A percentile compares a stretch with the other conserved stretches of the same genome.
phyloP scores from a whole-genome alignment of 2,797 vertebrate species.

The Brotula barbata region DNA sequence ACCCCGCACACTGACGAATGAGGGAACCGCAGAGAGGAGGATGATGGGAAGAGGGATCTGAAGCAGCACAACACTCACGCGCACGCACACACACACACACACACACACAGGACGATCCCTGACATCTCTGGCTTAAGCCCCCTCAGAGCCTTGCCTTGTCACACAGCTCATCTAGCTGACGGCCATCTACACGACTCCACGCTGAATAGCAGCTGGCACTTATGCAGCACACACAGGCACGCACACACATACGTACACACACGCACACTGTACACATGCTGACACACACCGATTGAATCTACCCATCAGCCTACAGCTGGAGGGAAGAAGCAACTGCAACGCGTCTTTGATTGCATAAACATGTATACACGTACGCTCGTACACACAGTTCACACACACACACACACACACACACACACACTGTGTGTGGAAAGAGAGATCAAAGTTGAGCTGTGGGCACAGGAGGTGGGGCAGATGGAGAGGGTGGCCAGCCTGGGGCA shows the following conservation, averaged over 20 bases:
- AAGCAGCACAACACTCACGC: slow-evolving; percentile 47
- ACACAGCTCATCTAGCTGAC: slow-evolving; percentile 69
- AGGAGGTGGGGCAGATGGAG: slow-evolving; percentile 77
- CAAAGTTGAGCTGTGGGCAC: slow-evolving; percentile 78
- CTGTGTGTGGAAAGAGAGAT: slow-evolving; percentile 68
- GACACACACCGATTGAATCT: slow-evolving; percentile 36
- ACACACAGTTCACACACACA: slow-evolving; percentile 53
- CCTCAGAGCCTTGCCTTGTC: slow-evolving; percentile 69
- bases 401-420: slow-evolving; percentile 33
- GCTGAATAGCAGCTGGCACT: slow-evolving; percentile 64
- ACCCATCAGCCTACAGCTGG: slow-evolving; percentile 70
- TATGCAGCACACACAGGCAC: slow-evolving; percentile 40
- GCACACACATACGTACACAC: slow-evolving; percentile 4
- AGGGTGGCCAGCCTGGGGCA: slow-evolving; percentile 75
- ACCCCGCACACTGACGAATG: slow-evolving; percentile 75
- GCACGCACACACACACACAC: slow-evolving; percentile 15
- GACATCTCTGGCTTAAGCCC: slow-evolving; percentile 67
- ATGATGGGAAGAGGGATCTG: slow-evolving; percentile 63
- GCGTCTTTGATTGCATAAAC: slow-evolving; percentile 74
- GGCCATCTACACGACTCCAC: slow-evolving; percentile 52
- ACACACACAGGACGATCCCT: slow-evolving; percentile 29
- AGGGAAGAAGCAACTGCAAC: slow-evolving; percentile 67
- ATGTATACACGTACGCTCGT: slow-evolving; percentile 61
- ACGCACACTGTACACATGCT: slow-evolving; percentile 16
- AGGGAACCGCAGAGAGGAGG: slow-evolving; percentile 68